Base-by-base conservation (phyloP, 2,113 vertebrate genomes). In the Anguilla rostrata region DNA sequence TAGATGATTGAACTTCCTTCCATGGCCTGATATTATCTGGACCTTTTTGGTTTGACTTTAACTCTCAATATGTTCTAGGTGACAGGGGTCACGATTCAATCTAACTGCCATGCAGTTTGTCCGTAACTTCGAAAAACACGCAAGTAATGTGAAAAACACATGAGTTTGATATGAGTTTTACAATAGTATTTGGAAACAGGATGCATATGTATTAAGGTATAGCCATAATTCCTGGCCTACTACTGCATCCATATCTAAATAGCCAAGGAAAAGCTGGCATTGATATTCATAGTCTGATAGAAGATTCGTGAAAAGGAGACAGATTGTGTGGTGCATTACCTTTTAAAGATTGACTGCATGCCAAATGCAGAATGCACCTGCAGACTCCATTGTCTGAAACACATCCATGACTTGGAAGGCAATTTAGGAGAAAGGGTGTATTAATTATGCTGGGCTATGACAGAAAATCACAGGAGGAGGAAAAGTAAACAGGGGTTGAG, bases 1-100 rank as follows among this genome's bases (percentile, higher is more conserved):
- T 40, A 87, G 84, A 80, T 88, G 87, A 92, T 86, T 85, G 87
- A 83, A 79, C 57, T 80, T 89, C 84, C 92, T 87, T 88, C 84
- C 89, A 88, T 87, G 84, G 79, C 85, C 85, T 56, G 91, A 93
- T 92, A 88, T n/a, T 89, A 92, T 93, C 90, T 88, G 39, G 15
- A 41, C n/a, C 83, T 43, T 41, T 84, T 41, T 18, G 18, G 16
- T 34, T 41, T 75, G 22, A 6, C 2, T 26, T 66, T 66, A 20
- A 66, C 20, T 20, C 60, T 66, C 60, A 22, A 26, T 34, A 75
- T 75, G 71, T 34, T 75, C n/a, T 75, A 29, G 71, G n/a, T 75
- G 71, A 75, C 71, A n/a, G 22, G 71, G 71, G 71, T 34, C 11
- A 11, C 34, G 26, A 29, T 75, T 75, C 9, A 75, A 75, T 75